phyloP scores from a whole-genome alignment of 2,888 invertebrate species.

The Keiferia lycopersicella region DNA sequence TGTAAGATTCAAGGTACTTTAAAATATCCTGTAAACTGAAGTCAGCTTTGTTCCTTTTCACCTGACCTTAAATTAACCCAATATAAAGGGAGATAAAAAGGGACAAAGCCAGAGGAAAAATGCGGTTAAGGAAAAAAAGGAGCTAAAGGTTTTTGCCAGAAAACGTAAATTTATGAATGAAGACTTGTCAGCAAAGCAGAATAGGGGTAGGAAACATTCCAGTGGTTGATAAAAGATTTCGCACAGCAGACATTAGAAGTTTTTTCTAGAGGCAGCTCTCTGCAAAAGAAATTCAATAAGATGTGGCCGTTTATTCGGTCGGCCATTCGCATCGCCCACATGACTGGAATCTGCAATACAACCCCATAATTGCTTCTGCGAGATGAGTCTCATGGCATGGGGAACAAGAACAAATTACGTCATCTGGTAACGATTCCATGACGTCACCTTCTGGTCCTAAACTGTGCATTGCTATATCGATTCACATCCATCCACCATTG shows the following conservation, averaged over 20 bases:
- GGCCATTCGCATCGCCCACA: constrained; percentile 20
- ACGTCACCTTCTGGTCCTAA: constrained; percentile 54
- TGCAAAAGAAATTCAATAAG: constrained; percentile 6
- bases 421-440: constrained; percentile 68
- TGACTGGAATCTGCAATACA: constrained; percentile 31
- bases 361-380: constrained; percentile 33
- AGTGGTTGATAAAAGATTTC: too few relatives aligned
- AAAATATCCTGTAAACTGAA: too few relatives aligned
- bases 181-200: too few relatives aligned
- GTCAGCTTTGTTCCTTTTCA: too few relatives aligned
- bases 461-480: constrained; percentile 58
- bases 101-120: too few relatives aligned
- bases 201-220: too few relatives aligned
- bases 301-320: background rate
- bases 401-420: constrained; percentile 65
- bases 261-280: background rate
- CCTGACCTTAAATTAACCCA: too few relatives aligned
- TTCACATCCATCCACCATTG: constrained; percentile 43
- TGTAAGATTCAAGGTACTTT: background rate
- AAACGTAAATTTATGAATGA: too few relatives aligned
- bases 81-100: too few relatives aligned
- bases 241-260: too few relatives aligned
- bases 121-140: too few relatives aligned
- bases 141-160: too few relatives aligned
- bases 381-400: constrained; percentile 49